phyloP scores from a whole-genome alignment of 2,113 vertebrate species.

The Chloropsis cyanopogon region DNA sequence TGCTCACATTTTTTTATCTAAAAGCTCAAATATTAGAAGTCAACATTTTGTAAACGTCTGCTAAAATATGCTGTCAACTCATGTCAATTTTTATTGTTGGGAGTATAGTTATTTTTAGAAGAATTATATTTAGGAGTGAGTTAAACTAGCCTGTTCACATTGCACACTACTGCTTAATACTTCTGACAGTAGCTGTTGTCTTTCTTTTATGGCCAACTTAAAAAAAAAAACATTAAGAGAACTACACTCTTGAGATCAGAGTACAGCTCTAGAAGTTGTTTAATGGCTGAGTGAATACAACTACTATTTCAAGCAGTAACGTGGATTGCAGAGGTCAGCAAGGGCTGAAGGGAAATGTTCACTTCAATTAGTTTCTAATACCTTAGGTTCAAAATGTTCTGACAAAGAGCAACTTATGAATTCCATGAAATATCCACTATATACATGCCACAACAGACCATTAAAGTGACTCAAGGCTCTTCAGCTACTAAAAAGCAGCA shows the following conservation, averaged over 20 bases:
- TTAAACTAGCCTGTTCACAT: background rate
- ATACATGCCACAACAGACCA: background rate
- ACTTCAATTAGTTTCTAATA: slow-evolving; percentile 1
- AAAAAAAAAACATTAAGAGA: slow-evolving; percentile 15
- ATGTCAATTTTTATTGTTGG: background rate
- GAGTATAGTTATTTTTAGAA: background rate
- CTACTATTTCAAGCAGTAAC: background rate
- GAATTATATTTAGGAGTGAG: background rate
- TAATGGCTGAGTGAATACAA: background rate
- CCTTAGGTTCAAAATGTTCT: slow-evolving; percentile 9
- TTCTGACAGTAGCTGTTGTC: background rate
- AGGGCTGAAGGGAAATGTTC: background rate
- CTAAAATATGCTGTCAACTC: background rate
- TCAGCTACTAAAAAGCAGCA: background rate
- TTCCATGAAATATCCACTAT: background rate
- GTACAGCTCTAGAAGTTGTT: background rate
- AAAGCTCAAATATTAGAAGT: background rate
- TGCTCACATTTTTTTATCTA: background rate
- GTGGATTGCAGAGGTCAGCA: background rate
- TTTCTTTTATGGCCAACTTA: background rate
- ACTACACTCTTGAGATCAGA: background rate
- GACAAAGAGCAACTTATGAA: background rate
- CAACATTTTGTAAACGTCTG: background rate
- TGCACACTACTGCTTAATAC: background rate
- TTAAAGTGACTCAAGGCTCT: background rate